Percentiles rank a stretch among this genome's conserved stretches.
phyloP scores from a whole-genome alignment of 2,113 vertebrate genomes.

The Bostrychus sinensis region DNA sequence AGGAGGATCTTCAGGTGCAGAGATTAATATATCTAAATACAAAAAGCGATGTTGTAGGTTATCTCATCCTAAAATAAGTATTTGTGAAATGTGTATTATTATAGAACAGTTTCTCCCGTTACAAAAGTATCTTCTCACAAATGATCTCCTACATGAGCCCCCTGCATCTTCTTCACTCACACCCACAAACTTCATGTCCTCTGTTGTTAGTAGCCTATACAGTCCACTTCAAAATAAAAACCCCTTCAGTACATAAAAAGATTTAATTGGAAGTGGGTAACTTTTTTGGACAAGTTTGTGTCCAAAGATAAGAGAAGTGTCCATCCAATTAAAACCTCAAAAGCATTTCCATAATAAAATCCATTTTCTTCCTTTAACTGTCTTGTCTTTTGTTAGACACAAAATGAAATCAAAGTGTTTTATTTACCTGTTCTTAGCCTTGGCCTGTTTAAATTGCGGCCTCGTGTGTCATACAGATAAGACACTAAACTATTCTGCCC shows the following conservation, averaged over 20 bases:
- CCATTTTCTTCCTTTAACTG: conserved; percentile 67
- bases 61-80: too few species aligned
- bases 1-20: too few species aligned
- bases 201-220: too few species aligned
- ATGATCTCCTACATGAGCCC: too few species aligned
- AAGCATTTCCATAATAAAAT: conserved; percentile 74
- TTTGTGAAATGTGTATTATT: too few species aligned
- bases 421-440: conserved; percentile 76
- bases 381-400: conserved; percentile 78
- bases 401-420: conserved; percentile 81
- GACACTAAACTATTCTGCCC: conserved; percentile 67
- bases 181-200: too few species aligned
- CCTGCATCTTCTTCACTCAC: too few species aligned
- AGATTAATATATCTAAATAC: too few species aligned
- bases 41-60: too few species aligned
- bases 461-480: conserved; percentile 77
- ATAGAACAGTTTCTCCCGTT: too few species aligned
- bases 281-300: conserved; percentile 64
- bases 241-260: background rate
- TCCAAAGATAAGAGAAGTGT: conserved; percentile 78
- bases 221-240: background rate
- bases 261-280: conserved; percentile 76
- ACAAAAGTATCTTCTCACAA: too few species aligned
- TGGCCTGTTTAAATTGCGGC: conserved; percentile 62
- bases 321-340: conserved; percentile 81